A percentile compares a stretch with the other conserved stretches of the same genome.
These are phyloP conservation scores for Dufourea novaeangliae DNA, from an alignment of 1,140 invertebrate genomes.

Conservation along the genomic window DNA sequence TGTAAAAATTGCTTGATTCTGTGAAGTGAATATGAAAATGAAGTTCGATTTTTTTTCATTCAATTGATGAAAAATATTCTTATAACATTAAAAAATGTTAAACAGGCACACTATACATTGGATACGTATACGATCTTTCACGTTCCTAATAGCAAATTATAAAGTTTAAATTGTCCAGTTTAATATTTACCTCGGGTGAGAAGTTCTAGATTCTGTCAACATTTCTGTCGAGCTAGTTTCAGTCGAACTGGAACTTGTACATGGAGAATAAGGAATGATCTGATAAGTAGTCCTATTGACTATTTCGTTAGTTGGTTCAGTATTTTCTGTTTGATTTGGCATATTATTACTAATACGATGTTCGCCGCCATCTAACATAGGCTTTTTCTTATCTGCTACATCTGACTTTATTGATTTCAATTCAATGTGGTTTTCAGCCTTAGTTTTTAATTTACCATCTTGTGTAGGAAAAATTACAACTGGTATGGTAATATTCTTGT, in stretches of 20 bases:
- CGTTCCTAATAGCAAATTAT: neutral
- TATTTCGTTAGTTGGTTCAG: constrained; percentile 45
- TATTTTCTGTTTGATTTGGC: constrained; percentile 48
- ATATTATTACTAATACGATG: constrained; percentile 41
- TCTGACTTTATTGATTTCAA: constrained; percentile 65
- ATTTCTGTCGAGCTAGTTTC: constrained; percentile 66
- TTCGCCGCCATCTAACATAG: constrained; percentile 51
- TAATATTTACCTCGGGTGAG: constrained; percentile 45
- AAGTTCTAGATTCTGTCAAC: constrained; percentile 58
- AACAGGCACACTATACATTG: no score
- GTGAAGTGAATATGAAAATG: no score
- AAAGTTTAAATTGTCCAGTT: neutral
- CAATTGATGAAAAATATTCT: no score
- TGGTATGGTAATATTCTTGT: constrained; percentile 77
- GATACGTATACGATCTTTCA: no score
- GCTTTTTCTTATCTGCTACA: constrained; percentile 71
- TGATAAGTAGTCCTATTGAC: constrained; percentile 57
- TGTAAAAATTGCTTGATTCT: no score
- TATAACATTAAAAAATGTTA: neutral
- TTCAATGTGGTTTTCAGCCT: constrained; percentile 64
- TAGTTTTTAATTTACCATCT: constrained; percentile 76
- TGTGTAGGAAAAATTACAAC: constrained; percentile 78
- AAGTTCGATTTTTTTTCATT: no score
- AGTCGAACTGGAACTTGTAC: constrained; percentile 58
- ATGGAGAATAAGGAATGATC: constrained; percentile 69